These are phyloP conservation scores for Eumerus sabulonum DNA, from an alignment of 2,888 invertebrate species.

Conservation along the genomic window DNA sequence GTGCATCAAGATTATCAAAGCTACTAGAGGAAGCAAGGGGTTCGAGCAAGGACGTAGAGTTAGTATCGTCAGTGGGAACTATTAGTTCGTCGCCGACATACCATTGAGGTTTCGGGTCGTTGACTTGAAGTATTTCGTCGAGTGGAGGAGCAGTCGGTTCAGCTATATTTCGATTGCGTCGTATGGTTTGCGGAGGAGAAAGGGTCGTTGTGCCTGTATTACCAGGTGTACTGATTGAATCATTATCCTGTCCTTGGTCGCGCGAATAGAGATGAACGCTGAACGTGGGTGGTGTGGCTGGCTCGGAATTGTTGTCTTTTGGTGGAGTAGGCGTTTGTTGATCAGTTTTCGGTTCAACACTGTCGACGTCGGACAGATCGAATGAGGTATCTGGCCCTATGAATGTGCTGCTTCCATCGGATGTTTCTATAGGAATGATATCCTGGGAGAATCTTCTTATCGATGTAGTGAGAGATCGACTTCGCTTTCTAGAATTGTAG, in stretches of 20 bases:
- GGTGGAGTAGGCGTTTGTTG: conserved; percentile 12
- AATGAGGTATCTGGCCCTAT: conserved; percentile 60
- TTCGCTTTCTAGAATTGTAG: conserved; percentile 28
- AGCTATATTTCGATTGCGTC: conserved; percentile 27
- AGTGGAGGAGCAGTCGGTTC: conserved; percentile 46
- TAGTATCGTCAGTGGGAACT: conserved; percentile 25
- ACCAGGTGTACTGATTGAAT: background rate
- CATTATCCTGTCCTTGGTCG: background rate
- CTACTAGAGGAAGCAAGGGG: conserved; percentile 36
- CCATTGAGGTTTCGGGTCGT: conserved; percentile 29
- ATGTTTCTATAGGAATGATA: conserved; percentile 15
- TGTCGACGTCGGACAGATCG: conserved; percentile 53
- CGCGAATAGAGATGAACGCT: background rate
- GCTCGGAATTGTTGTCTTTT: too few species aligned
- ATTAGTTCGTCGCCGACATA: conserved; percentile 56
- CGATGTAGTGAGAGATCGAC: too few species aligned
- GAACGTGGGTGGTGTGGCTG: background rate
- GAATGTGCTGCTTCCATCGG: conserved; percentile 53
- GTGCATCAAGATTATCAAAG: conserved; percentile 49
- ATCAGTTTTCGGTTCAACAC: conserved; percentile 39
- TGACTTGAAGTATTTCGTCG: conserved; percentile 22
- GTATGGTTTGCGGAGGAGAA: conserved; percentile 3
- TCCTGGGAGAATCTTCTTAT: too few species aligned
- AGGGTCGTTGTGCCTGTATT: background rate
- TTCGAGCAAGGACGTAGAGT: too few species aligned